phyloP scores from a whole-genome alignment of 2,113 vertebrate genomes.

The western clawed frog (Xenopus tropicalis) region UCB_Xtro_10.0 CM004451.2:15937501-15938000 shows the following conservation, averaged over 20 bases:
- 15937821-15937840: constrained; percentile 88
- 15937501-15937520: constrained; percentile 85
- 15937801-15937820: constrained; percentile 88
- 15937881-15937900: constrained; percentile 35
- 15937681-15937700: constrained; percentile 83
- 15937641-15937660: constrained; percentile 91
- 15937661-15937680: constrained; percentile 84
- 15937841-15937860: constrained; percentile 69
- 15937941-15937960: too few species aligned
- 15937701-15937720: constrained; percentile 90
- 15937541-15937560: constrained; percentile 81
- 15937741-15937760: constrained; percentile 81
- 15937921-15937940: too few species aligned
- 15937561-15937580: constrained; percentile 77
- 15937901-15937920: too few species aligned
- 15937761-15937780: constrained; percentile 77
- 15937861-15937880: constrained; percentile 77
- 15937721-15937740: constrained; percentile 90
- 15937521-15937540: constrained; percentile 84
- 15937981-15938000: too few species aligned
- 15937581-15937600: constrained; percentile 65
- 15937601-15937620: constrained; percentile 61
- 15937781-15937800: constrained; percentile 89
- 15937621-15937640: constrained; percentile 87
- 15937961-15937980: too few species aligned